Conservation (phyloP, 2,113 vertebrate genomes). For the Hemiscyllium ocellatum region DNA sequence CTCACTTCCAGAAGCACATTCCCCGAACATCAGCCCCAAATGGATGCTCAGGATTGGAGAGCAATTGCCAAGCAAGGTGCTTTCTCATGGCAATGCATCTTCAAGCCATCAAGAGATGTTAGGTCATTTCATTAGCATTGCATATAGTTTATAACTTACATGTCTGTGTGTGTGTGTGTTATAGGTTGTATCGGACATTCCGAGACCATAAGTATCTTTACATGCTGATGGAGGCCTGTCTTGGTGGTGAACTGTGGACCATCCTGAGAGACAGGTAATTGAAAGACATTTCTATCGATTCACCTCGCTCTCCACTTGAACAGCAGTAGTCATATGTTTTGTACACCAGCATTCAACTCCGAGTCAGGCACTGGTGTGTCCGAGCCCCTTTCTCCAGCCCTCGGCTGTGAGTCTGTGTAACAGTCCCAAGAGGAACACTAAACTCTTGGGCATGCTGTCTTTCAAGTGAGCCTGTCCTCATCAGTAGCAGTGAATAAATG, state of each 20-base stretch:
- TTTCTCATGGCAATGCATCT: neutral
- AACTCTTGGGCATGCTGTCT: neutral
- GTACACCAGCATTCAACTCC: neutral
- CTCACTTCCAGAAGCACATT: neutral
- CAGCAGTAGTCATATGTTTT: neutral
- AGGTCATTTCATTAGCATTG: too few relatives aligned
- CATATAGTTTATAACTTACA: neutral
- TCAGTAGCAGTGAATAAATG: neutral
- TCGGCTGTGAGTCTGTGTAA: neutral
- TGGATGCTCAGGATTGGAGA: neutral
- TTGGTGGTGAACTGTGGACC: conserved; percentile 56
- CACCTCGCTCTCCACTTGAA: neutral
- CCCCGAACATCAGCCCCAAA: neutral
- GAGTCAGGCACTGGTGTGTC: neutral
- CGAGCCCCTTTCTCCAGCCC: too few relatives aligned
- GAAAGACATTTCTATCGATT: too few relatives aligned
- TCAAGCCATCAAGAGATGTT: neutral
- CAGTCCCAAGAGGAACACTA: neutral
- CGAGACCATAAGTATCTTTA: conserved; percentile 54
- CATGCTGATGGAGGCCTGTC: conserved; percentile 59
- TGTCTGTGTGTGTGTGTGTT: neutral
- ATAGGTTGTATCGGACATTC: conserved; percentile 55
- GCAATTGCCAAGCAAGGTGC: neutral
- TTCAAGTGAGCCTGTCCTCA: neutral
- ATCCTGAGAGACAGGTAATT: conserved; percentile 57